phyloP scores from a whole-genome alignment of 1,140 invertebrate genomes.

The Mya arenaria region DNA sequence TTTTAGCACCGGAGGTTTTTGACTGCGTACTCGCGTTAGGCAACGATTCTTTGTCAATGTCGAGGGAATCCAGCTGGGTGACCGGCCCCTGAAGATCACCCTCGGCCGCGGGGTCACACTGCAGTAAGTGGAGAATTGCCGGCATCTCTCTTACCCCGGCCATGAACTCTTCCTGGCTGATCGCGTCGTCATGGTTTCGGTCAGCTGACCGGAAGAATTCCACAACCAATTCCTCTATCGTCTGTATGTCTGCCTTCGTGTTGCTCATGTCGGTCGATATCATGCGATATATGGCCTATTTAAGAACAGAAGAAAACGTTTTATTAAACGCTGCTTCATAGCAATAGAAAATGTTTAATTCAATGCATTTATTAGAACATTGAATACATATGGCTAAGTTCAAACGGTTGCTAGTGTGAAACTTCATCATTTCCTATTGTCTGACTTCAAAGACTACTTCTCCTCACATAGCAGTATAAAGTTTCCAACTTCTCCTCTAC shows the following conservation, averaged over 20 bases:
- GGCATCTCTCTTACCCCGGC: conserved; percentile 35
- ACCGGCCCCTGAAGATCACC: neutral
- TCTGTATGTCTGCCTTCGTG: conserved; percentile 16
- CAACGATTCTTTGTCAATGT: neutral
- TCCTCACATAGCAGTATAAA: too few species aligned
- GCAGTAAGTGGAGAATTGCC: conserved; percentile 57
- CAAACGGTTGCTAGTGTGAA: too few species aligned
- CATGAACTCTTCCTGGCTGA: conserved; percentile 60
- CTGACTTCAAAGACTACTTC: too few species aligned
- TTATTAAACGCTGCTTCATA: too few species aligned
- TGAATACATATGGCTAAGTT: too few species aligned
- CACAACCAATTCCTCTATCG: conserved; percentile 35
- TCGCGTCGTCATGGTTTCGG: conserved; percentile 52
- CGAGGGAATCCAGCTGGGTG: conserved; percentile 28
- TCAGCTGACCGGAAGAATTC: conserved; percentile 57
- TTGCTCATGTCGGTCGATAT: conserved; percentile 29
- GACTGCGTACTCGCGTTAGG: too few species aligned
- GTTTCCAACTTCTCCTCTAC: too few species aligned
- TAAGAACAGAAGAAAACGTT: too few species aligned
- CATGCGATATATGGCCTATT: conserved; percentile 65
- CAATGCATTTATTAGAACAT: too few species aligned
- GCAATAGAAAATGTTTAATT: too few species aligned
- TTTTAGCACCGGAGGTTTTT: too few species aligned
- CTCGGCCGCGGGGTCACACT: conserved; percentile 56
- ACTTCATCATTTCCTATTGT: too few species aligned